These are phyloP conservation scores for Tricholauxania praeusta DNA, from an alignment of 2,888 invertebrate genomes.

Conservation along the genomic window DNA sequence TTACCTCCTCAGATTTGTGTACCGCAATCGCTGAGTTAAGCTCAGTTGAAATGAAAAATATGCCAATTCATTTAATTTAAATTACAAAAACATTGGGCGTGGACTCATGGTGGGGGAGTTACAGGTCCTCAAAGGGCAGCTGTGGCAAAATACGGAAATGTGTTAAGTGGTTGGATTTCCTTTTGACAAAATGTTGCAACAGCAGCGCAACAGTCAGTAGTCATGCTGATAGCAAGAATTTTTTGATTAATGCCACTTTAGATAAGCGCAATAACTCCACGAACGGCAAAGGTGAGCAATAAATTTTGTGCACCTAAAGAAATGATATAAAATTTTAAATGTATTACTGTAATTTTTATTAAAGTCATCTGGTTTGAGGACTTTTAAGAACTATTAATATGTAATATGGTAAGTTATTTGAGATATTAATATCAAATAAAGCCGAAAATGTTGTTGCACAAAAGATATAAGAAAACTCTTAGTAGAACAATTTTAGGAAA, in stretches of 20 bases:
- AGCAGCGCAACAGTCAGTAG: slow-evolving; percentile 13
- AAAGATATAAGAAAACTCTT: too few relatives aligned
- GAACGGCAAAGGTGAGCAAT: slow-evolving; percentile 5
- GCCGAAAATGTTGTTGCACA: too few relatives aligned
- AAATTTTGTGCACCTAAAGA: background rate
- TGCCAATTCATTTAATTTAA: slow-evolving; percentile 67
- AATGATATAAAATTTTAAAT: too few relatives aligned
- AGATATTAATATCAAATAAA: too few relatives aligned
- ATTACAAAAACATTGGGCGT: slow-evolving; percentile 56
- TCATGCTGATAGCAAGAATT: slow-evolving; percentile 16
- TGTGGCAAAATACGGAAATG: too few relatives aligned
- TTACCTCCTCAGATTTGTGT: slow-evolving; percentile 27
- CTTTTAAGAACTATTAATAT: too few relatives aligned
- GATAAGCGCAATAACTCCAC: slow-evolving; percentile 61
- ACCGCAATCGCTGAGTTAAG: slow-evolving; percentile 40
- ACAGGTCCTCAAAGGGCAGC: background rate
- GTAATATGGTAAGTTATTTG: too few relatives aligned
- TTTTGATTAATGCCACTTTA: slow-evolving; percentile 62
- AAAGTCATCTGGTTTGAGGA: too few relatives aligned
- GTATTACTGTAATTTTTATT: too few relatives aligned
- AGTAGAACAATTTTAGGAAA: too few relatives aligned
- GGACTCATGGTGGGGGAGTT: background rate
- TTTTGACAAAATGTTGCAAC: slow-evolving; percentile 7
- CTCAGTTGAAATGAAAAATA: slow-evolving; percentile 61
- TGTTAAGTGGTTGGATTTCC: slow-evolving; percentile 14